Conservation (phyloP, 2,797 vertebrate species). For the Babyrousa celebensis region DNA sequence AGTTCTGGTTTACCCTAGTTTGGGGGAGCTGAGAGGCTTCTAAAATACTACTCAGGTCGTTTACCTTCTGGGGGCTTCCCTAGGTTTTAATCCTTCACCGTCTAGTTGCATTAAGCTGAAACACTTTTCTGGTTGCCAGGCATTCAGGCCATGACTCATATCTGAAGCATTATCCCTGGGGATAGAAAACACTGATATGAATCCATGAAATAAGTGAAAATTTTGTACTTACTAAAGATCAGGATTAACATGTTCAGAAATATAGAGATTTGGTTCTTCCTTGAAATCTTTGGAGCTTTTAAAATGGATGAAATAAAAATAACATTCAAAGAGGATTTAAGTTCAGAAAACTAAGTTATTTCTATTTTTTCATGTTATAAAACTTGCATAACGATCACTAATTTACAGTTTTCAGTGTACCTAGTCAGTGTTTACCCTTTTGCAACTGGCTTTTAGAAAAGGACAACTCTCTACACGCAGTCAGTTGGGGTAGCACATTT, state of each 20-base stretch:
- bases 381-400: not conserved
- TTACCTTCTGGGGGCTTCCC: not conserved
- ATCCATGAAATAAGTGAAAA: not conserved
- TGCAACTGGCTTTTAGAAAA: not conserved
- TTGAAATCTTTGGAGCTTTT: not conserved
- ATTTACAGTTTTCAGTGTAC: not conserved
- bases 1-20: not conserved
- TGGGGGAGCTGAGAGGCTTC: not conserved
- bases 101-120: not conserved
- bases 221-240: not conserved
- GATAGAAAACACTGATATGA: not conserved
- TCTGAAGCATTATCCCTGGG: not conserved
- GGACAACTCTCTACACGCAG: not conserved
- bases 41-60: not conserved
- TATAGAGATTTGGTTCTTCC: not conserved
- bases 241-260: not conserved
- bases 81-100: not conserved
- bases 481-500: not conserved
- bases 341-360: not conserved
- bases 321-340: not conserved
- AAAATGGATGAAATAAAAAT: slow-evolving; percentile 3
- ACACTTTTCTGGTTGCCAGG: not conserved
- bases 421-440: not conserved
- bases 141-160: not conserved
- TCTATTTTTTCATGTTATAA: slow-evolving; percentile 2